Evolutionary conservation across 2,888 invertebrate genomes (phyloP).

Genomic region (Biston stratarius): DNA sequence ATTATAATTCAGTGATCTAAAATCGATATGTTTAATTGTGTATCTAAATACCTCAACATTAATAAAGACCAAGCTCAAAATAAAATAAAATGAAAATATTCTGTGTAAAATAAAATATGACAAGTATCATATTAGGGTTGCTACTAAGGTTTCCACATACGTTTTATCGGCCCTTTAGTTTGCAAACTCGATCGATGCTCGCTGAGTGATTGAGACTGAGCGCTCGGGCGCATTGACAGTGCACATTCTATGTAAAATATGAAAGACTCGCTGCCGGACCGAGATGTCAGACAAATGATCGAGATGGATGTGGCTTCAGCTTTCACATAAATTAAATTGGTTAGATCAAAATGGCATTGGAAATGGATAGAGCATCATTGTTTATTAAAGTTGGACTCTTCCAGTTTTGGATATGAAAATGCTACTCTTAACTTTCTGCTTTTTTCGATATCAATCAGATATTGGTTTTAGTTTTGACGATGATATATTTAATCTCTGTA

Average conservation of each 20-base stretch:
- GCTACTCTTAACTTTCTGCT: neutral
- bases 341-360: constrained; percentile 40
- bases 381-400: constrained; percentile 9
- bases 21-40: neutral
- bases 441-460: no score
- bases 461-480: neutral
- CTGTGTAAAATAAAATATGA: neutral
- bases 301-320: constrained; percentile 67
- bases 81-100: no score
- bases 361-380: constrained; percentile 31
- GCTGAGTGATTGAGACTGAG: constrained; percentile 81
- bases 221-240: constrained; percentile 71
- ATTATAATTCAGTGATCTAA: neutral
- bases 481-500: no score
- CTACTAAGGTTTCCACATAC: constrained; percentile 33
- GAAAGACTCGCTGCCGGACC: constrained; percentile 69
- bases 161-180: constrained; percentile 71
- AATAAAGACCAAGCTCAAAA: no score
- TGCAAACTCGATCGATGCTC: constrained; percentile 72
- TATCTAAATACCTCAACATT: no score
- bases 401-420: neutral
- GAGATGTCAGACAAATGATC: constrained; percentile 55
- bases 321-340: constrained; percentile 40
- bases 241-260: constrained; percentile 85
- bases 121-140: constrained; percentile 37